Evolutionary conservation across 2,888 invertebrate species (phyloP), one percentile per base, ranked within the genome.

Genomic region (Dexiosoma caninum): DNA sequence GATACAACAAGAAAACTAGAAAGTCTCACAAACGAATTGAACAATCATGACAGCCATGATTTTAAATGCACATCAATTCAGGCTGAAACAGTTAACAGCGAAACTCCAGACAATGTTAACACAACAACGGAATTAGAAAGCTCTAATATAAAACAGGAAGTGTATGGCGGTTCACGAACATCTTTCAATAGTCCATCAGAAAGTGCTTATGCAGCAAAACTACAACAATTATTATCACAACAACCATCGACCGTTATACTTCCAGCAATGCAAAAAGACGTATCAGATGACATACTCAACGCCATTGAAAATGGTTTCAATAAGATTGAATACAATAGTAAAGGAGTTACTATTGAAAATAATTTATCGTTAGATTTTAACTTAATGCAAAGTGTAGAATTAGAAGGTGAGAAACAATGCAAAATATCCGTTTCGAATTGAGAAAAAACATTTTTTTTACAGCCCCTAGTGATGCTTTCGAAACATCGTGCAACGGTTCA

Each of bases 1-100:
- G 86, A 86, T 60, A 88, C 86, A 69, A 87, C 86, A 49, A 83
- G 84, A 80, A 85, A 87, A 86, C 76, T 88, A 53, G 86, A 88
- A 84, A 85, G 86, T 85, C 84, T 88, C 42, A 88, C 88, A 70
- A 85, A 85, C 79, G 87, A 87, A 83, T 80, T 87, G 37, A 86
- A 87, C 83, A 87, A 87, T 83, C 85, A 85, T 14, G 87, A 86
- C 42, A 84, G 86, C 49, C 74, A 84, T 23, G 84, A 78, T 57
- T 84, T 81, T 27, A 70, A 49, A 71, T 44, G 55, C n/a, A 37
- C 35, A 53, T 19, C 49, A 51, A 75, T 77, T 32, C 21, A 42
- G 0, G 8, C 49, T 23, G 55, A 72, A 57, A 44, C 57, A 30
- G 12, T 7, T 30, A 40, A 10, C 2, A 6, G 27, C 9, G 57